phyloP scores from a whole-genome alignment of 1,140 invertebrate species.

The Pteromalus puparum region DNA sequence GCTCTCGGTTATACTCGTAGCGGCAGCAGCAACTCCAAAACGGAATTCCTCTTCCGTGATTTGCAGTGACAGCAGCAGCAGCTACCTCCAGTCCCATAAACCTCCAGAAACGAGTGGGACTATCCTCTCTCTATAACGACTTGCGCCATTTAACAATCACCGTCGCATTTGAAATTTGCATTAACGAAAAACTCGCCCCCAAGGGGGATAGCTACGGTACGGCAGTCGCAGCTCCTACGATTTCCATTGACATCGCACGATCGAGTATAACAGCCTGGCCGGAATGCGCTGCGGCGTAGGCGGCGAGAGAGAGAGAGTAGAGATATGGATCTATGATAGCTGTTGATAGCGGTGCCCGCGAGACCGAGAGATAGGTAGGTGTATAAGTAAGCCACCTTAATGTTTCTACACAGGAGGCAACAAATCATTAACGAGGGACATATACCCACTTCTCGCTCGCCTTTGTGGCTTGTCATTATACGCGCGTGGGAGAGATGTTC shows the following conservation, averaged over 20 bases:
- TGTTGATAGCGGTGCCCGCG: too few relatives aligned
- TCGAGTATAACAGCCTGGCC: neutral
- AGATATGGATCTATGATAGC: constrained; percentile 16
- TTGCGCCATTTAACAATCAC: constrained; percentile 10
- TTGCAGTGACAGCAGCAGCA: too few relatives aligned
- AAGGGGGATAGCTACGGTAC: neutral
- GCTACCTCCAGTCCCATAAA: too few relatives aligned
- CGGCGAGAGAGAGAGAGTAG: neutral
- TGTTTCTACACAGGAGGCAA: constrained; percentile 34
- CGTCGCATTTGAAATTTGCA: constrained; percentile 34
- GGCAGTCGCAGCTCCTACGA: neutral
- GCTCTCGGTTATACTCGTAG: too few relatives aligned
- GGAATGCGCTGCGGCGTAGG: neutral
- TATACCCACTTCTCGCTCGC: constrained; percentile 7
- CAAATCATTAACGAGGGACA: constrained; percentile 40
- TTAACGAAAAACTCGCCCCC: constrained; percentile 16
- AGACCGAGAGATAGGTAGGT: too few relatives aligned
- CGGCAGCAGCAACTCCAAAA: too few relatives aligned
- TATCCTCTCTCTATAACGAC: neutral
- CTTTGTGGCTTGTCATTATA: too few relatives aligned
- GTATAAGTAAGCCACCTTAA: neutral
- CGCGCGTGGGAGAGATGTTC: too few relatives aligned
- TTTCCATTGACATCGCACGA: constrained; percentile 20
- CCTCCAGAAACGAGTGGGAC: too few relatives aligned
- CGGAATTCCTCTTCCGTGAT: too few relatives aligned